These are phyloP conservation scores for Bhutanitis thaidina DNA, from an alignment of 2,888 invertebrate species.

Conservation along the genomic window DNA sequence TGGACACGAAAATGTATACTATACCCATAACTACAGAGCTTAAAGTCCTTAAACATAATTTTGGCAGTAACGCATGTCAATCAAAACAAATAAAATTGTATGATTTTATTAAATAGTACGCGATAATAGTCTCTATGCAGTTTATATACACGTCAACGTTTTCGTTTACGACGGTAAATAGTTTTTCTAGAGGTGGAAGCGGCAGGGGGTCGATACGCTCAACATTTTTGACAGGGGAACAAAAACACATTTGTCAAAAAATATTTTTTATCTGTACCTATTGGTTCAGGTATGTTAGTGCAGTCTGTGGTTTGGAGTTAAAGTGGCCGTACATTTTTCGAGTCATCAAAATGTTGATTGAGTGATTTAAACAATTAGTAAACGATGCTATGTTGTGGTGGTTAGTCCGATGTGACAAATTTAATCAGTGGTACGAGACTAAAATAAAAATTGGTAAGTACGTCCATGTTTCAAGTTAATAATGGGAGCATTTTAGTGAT, in stretches of 20 bases:
- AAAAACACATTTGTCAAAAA: conserved; percentile 60
- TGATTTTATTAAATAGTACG: conserved; percentile 14
- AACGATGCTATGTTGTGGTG: background rate
- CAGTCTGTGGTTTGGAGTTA: conserved; percentile 47
- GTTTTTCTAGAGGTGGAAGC: conserved; percentile 33
- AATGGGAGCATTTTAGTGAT: too few species aligned
- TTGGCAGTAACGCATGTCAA: conserved; percentile 24
- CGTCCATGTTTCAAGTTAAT: background rate
- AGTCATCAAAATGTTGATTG: conserved; percentile 27
- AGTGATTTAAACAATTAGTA: conserved; percentile 15
- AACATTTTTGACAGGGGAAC: conserved; percentile 53
- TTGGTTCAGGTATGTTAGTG: conserved; percentile 55
- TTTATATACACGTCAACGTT: conserved; percentile 2
- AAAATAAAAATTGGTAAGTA: background rate
- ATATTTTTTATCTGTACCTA: conserved; percentile 51
- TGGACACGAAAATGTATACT: conserved; percentile 21
- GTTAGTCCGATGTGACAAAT: conserved; percentile 10
- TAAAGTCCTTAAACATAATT: conserved; percentile 16
- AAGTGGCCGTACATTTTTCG: conserved; percentile 42
- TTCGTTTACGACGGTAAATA: conserved; percentile 12
- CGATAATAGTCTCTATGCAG: conserved; percentile 22
- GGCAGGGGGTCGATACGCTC: conserved; percentile 48
- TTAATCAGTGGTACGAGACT: background rate
- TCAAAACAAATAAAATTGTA: conserved; percentile 22
- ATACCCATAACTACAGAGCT: conserved; percentile 13